phyloP scores from a whole-genome alignment of 2,113 vertebrate species.

The Calcarius ornatus region DNA sequence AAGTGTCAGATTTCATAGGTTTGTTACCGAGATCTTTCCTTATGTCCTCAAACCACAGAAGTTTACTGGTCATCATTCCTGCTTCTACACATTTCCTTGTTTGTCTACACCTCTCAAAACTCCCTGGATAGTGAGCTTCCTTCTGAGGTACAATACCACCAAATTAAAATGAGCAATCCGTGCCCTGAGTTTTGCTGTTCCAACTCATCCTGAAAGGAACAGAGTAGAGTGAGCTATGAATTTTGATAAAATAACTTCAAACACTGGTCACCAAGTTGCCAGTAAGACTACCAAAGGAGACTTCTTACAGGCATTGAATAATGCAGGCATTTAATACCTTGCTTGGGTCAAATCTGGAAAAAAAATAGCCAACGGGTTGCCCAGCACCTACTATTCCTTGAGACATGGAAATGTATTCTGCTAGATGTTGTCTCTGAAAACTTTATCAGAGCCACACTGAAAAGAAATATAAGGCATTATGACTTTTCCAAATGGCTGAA shows the following conservation, averaged over 20 bases:
- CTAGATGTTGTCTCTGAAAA: neutral
- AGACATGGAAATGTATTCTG: neutral
- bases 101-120: neutral
- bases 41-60: neutral
- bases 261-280: neutral
- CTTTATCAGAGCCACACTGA: neutral
- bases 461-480: neutral
- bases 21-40: neutral
- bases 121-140: rapidly evolving
- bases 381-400: neutral
- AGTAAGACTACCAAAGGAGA: neutral
- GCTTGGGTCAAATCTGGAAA: neutral
- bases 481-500: neutral
- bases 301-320: neutral
- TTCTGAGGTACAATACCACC: neutral
- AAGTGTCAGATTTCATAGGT: neutral
- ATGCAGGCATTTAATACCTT: neutral
- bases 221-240: neutral
- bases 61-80: neutral
- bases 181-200: neutral
- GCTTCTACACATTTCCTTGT: neutral
- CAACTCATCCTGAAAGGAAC: neutral
- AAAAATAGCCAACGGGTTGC: neutral
- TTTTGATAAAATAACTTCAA: neutral
- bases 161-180: neutral